These are phyloP conservation scores for Nothocercus nigrocapillus DNA, from an alignment of 2,113 vertebrate species.

Conservation along the genomic window DNA sequence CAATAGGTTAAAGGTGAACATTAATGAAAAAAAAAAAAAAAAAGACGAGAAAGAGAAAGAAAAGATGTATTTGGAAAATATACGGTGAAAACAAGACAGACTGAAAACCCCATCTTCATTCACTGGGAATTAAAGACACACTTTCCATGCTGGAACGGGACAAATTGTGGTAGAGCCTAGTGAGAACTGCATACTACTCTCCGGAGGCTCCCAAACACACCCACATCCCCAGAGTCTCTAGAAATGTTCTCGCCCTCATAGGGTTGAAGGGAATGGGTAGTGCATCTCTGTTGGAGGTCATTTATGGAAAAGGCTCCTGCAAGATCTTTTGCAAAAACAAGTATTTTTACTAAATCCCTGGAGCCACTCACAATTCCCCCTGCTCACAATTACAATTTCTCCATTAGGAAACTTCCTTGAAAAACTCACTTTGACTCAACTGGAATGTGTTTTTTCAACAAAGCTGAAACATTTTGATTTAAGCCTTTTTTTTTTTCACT, in stretches of 20 bases:
- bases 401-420: constrained; percentile 71
- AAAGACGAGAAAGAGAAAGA: neutral
- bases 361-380: constrained; percentile 52
- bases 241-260: neutral
- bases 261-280: constrained; percentile 3
- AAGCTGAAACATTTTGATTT: constrained; percentile 66
- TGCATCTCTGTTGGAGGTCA: constrained; percentile 51
- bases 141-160: constrained; percentile 8
- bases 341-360: constrained; percentile 69
- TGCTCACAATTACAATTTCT: constrained; percentile 66
- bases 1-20: constrained; percentile 58
- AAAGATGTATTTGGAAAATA: constrained; percentile 40
- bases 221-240: neutral
- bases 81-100: constrained; percentile 49
- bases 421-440: constrained; percentile 56
- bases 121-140: constrained; percentile 17
- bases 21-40: neutral
- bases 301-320: constrained; percentile 46
- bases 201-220: neutral
- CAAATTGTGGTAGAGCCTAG: constrained; percentile 13
- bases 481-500: neutral
- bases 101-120: constrained; percentile 40
- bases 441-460: constrained; percentile 69
- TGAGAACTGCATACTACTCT: neutral
- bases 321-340: constrained; percentile 64